Percentiles rank a stretch among this genome's conserved stretches.
phyloP scores from a whole-genome alignment of 2,888 invertebrate species.

The Horisme vitalbata region DNA sequence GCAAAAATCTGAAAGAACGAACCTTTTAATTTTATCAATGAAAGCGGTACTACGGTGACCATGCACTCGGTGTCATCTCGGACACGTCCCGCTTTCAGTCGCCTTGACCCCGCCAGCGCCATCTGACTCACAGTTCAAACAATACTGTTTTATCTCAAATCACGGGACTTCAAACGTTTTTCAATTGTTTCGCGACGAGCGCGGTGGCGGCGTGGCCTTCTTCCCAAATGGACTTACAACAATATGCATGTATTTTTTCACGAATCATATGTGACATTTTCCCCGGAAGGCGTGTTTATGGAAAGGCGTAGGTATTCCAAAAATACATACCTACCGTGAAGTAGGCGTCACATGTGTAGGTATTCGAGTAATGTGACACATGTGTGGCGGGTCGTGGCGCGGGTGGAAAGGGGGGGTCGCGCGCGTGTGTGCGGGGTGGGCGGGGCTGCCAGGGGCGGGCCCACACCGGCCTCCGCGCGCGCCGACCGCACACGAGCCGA shows the following conservation, averaged over 20 bases:
- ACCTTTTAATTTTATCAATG: conserved; percentile 24
- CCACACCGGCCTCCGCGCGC: conserved; percentile 57
- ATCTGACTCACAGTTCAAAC: conserved; percentile 29
- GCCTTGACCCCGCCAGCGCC: conserved; percentile 30
- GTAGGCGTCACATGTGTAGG: conserved; percentile 78
- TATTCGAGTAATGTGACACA: conserved; percentile 68
- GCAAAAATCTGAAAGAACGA: conserved; percentile 21
- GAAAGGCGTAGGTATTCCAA: conserved; percentile 60
- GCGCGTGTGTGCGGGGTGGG: conserved; percentile 58
- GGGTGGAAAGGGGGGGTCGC: conserved; percentile 42
- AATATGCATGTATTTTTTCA: background rate
- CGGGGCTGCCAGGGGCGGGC: conserved; percentile 67
- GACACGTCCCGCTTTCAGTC: conserved; percentile 48
- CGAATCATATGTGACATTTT: conserved; percentile 9
- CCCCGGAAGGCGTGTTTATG: conserved; percentile 22
- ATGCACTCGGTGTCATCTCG: conserved; percentile 39
- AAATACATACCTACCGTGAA: conserved; percentile 68
- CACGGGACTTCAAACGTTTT: conserved; percentile 16
- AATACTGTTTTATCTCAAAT: conserved; percentile 30
- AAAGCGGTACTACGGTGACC: conserved; percentile 29
- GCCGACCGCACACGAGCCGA: conserved; percentile 59
- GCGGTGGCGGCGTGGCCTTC: background rate
- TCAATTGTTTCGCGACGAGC: too few relatives aligned
- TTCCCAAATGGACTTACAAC: background rate
- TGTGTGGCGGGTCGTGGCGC: conserved; percentile 51